phyloP scores from a whole-genome alignment of 2,113 vertebrate species.

The Thamnaconus septentrionalis region DNA sequence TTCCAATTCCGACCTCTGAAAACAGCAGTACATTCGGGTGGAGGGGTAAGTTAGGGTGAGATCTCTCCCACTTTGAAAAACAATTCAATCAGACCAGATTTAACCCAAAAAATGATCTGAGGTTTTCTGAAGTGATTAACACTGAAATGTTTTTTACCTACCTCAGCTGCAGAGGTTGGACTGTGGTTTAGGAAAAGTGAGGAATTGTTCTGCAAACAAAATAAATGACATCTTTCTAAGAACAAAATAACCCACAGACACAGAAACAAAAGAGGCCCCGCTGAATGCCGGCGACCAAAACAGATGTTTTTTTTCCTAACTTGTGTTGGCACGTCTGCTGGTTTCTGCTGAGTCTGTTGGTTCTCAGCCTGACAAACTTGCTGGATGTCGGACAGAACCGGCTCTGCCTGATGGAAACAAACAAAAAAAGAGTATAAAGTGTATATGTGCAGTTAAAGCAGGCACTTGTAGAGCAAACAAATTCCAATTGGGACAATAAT shows the following conservation, averaged over 20 bases:
- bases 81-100: not conserved
- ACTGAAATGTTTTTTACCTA: constrained; percentile 10
- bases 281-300: not conserved
- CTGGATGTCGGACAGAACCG: constrained; percentile 60
- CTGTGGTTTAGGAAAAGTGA: constrained; percentile 41
- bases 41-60: not conserved
- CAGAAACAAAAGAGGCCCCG: not conserved
- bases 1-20: constrained; percentile 30
- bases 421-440: too few species aligned
- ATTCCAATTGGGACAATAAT: too few species aligned
- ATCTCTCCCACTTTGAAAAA: not conserved
- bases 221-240: not conserved
- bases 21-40: not conserved
- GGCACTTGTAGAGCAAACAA: not conserved
- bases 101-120: not conserved
- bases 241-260: not conserved
- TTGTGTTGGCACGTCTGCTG: constrained; percentile 23
- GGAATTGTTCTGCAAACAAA: constrained; percentile 7
- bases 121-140: not conserved
- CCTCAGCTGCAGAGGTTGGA: constrained; percentile 17
- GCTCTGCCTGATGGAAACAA: constrained; percentile 54
- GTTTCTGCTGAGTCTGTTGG: constrained; percentile 12
- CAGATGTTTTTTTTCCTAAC: constrained; percentile 21
- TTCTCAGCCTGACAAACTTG: constrained; percentile 41
- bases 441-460: too few species aligned